Evolutionary conservation across 2,797 vertebrate species (phyloP), one percentile per base, ranked within the genome.

Genomic region (Liasis olivaceus): DNA sequence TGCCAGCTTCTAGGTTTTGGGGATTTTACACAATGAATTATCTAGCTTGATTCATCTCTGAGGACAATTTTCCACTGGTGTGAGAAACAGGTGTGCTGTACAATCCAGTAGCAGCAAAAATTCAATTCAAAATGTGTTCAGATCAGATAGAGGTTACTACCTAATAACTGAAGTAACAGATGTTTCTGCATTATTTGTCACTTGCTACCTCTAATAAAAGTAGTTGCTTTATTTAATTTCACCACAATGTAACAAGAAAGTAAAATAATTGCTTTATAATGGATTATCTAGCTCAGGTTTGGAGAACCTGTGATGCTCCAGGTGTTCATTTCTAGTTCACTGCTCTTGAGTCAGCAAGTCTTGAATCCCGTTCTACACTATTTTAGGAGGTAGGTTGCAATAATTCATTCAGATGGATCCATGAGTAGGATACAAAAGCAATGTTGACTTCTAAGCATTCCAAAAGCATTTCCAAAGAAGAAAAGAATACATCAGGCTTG

Each of bases 141-240:
- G 9, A 94, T 47, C n/a, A 24, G 3, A 17, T 2, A 20, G 28
- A 1, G 77, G 60, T 58, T 0, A 1, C 85, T 90, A 26, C 86
- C 77, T 47, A 81, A 81, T 47, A 81, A 47, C 77, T 92, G 91
- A 47, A 90, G 51, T 72, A 59, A 87, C 90, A 69, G 89, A 69
- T 92, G 89, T 5, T 17, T 14, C 11, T 13, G 87, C 90, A 81
- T 1, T 12, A 42, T 59, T 95, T 89, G 58, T 90, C 59, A 36
- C 0, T 84, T 0, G 0, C 24, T 85, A 36, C 94, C 81, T 62
- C 20, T 0, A 15, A 62, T 66, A 20, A 87, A 84, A 69, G 13
- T 42, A 1, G 2, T 13, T 36, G 2, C 3, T 89, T 24, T 59
- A 72, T 93, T 59, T 72, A 3, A 90, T 91, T 94, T 95, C 24